These are phyloP conservation scores for Sebastes matsubarae DNA, from an alignment of 2,797 vertebrate species.

Conservation along the genomic window DNA sequence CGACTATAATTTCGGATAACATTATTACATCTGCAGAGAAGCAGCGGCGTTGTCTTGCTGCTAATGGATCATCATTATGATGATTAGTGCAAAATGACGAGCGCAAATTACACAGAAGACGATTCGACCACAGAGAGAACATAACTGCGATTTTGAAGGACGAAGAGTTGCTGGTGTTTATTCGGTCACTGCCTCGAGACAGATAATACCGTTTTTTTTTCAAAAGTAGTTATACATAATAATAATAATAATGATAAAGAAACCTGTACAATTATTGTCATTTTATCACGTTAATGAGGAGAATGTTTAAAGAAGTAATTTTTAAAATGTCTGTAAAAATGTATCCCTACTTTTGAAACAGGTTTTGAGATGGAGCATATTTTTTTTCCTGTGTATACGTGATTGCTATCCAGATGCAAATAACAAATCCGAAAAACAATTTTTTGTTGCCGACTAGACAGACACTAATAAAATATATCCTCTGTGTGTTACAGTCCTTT, in stretches of 20 bases:
- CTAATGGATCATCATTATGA: conserved; percentile 51
- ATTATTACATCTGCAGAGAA: conserved; percentile 36
- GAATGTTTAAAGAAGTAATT: background rate
- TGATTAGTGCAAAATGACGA: conserved; percentile 43
- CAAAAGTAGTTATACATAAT: conserved; percentile 7
- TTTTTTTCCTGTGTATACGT: background rate
- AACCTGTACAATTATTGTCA: background rate
- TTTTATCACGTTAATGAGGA: background rate
- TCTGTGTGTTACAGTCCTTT: background rate
- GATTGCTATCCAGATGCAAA: background rate
- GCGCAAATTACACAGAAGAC: conserved; percentile 46
- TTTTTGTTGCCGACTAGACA: background rate
- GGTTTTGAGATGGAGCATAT: background rate
- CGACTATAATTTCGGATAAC: conserved; percentile 10
- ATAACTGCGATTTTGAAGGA: conserved; percentile 20
- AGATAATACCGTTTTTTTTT: background rate
- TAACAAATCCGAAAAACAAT: background rate
- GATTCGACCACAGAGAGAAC: conserved; percentile 24
- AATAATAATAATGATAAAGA: background rate
- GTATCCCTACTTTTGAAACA: conserved; percentile 23
- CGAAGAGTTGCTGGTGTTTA: conserved; percentile 70
- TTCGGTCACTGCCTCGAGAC: conserved; percentile 34
- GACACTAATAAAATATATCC: background rate
- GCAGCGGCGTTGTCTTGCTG: conserved; percentile 3
- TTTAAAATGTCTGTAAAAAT: conserved; percentile 2